Evolutionary conservation across 1,140 invertebrate species (phyloP), one percentile per base, ranked within the genome.

Genomic region (Neelides sp.): DNA sequence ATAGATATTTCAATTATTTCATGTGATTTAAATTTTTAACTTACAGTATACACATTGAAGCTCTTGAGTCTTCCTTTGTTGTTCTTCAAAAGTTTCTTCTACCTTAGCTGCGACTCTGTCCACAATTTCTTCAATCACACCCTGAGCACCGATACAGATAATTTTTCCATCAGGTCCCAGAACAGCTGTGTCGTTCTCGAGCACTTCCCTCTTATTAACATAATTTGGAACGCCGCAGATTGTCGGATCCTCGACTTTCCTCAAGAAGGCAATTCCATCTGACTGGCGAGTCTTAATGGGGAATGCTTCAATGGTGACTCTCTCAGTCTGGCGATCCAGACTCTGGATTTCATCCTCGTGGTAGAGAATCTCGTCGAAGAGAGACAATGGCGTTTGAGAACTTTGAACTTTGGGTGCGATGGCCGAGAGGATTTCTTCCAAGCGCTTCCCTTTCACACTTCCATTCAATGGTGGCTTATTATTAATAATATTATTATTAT

Each of bases 111-210:
- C 22, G 12, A 51, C 7, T 28, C 30, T 8, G 15, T 1, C 32
- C 1, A 51, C 32, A 39, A 54, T 26, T 27, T 36, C 7, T 17
- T 50, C 39, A 17, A 54, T 27, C 43, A 36, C 32, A 26, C 32
- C 22, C 4, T 40, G 24, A 15, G 24, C 23, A 19, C 50, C 52
- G 10, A 49, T 23, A 36, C 30, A 54, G 2, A 58, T 37, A 15
- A 54, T 41, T 41, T 58, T 58, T 34, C 56, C 56, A 48, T 58
- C 50, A 50, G 52, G 43, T 39, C 52, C 56, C 27, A 58, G 37
- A 37, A 58, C 26, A 32, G 56, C 56, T 13, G 51, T 40, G 40
- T 54, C 45, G 4, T 42, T 22, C 12, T 47, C 30, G 19, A 19
- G 2, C 12, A 37, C 27, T 13, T n/a, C 23, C 12, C 23, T 37